phyloP scores from a whole-genome alignment of 2,113 vertebrate species.

The zebrafish (Danio rerio) region DNA sequence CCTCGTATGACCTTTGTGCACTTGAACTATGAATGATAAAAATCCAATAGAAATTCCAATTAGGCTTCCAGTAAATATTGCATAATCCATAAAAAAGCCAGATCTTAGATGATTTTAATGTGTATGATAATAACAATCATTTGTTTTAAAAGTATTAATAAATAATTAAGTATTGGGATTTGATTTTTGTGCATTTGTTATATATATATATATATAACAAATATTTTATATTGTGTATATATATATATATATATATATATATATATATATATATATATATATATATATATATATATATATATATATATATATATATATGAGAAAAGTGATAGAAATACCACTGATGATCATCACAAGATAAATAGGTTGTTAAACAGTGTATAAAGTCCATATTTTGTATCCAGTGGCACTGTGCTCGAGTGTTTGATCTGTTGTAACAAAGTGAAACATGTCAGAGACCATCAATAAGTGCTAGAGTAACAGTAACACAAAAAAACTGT shows the following conservation, averaged over 20 bases:
- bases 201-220: too few species aligned
- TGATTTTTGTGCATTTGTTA: too few species aligned
- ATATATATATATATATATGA: too few species aligned
- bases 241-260: too few species aligned
- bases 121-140: too few species aligned
- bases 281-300: too few species aligned
- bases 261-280: too few species aligned
- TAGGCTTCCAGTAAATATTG: conserved; percentile 1
- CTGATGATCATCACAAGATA: too few species aligned
- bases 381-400: neutral
- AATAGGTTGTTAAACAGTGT: neutral
- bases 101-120: neutral
- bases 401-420: neutral
- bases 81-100: neutral
- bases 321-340: too few species aligned
- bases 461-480: neutral
- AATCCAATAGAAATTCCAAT: neutral
- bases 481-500: neutral
- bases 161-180: too few species aligned
- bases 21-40: conserved; percentile 26
- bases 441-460: conserved; percentile 28
- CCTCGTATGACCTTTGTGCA: conserved; percentile 23
- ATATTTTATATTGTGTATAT: too few species aligned
- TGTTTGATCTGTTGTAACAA: conserved; percentile 15
- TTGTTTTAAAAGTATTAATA: too few species aligned